Evolutionary conservation across 2,113 vertebrate species (phyloP).

Genomic region (Lonchura striata): DNA sequence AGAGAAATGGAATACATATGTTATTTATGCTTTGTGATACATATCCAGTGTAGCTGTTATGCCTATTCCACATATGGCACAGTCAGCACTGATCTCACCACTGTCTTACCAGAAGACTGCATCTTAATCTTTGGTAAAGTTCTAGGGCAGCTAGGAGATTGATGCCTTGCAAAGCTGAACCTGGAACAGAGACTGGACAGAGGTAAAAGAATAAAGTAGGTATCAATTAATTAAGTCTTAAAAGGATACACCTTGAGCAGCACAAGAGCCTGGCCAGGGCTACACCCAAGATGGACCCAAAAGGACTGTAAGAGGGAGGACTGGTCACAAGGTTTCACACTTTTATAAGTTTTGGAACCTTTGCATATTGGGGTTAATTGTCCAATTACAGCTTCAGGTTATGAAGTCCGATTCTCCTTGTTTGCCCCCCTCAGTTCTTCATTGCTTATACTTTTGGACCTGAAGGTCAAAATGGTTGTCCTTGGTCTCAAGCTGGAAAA

Average conservation of each 20-base stretch:
- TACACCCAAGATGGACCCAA: neutral
- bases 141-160: neutral
- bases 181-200: neutral
- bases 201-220: neutral
- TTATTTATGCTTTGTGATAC: neutral
- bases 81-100: neutral
- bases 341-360: neutral
- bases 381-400: neutral
- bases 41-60: neutral
- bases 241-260: neutral
- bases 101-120: neutral
- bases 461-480: neutral
- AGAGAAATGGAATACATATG: neutral
- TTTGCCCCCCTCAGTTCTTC: neutral
- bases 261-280: neutral
- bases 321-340: neutral
- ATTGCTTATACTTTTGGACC: neutral
- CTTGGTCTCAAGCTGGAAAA: neutral
- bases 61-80: neutral
- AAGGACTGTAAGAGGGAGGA: neutral
- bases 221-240: neutral
- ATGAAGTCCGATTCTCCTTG: neutral
- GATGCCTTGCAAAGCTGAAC: neutral
- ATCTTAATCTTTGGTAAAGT: neutral
- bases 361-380: neutral